Base-by-base conservation (phyloP, 2,113 vertebrate genomes). In the Sinocyclocheilus grahami region DNA sequence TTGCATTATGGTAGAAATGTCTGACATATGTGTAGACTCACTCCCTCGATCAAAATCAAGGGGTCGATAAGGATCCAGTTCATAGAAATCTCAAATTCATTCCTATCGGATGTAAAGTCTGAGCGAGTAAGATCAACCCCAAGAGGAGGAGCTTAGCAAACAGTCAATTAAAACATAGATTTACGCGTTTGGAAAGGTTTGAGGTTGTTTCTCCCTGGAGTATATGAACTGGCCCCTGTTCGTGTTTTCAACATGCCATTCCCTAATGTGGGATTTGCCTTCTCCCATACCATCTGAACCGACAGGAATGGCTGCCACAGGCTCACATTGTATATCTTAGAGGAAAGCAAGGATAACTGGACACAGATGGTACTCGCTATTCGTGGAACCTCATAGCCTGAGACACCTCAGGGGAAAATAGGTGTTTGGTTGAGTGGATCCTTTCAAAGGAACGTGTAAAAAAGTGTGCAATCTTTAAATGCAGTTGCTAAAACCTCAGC, bases 361-460 rank as follows among this genome's bases (percentile, higher is more conserved):
- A 89, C 86, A 88, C 92, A 93, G 92, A 94, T 93, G 93, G 91
- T 91, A 89, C 80, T 88, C 85, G 11, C 20, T 60, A 60, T 60
- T 60, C 20, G 7, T 60, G 20, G 58, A 84, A 55, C 27, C 24
- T 78, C 27, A 37, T 58, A 20, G 27, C 58, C 58, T 37, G 88
- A 91, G 88, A 79, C 88, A 71, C 89, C 87, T 91, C 79, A 83
- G 46, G 11, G 83, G 69, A 86, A 86, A 89, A 89, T 90, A 78
- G 85, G 85, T 88, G 85, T 48, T 69, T 24, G 30, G 81, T 72
- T 69, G 85, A 60, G 67, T 33, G 20, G 83, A 63, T 77, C 79
- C 78, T 76, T 85, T 85, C 18, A 33, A 78, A 48, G n/a, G 48
- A 76, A 65, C n/a, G 16, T 60, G 9, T 62, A 30, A 53, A 51